Evolutionary conservation across 2,113 vertebrate genomes (phyloP).

Genomic region (Hepsetus odoe): DNA sequence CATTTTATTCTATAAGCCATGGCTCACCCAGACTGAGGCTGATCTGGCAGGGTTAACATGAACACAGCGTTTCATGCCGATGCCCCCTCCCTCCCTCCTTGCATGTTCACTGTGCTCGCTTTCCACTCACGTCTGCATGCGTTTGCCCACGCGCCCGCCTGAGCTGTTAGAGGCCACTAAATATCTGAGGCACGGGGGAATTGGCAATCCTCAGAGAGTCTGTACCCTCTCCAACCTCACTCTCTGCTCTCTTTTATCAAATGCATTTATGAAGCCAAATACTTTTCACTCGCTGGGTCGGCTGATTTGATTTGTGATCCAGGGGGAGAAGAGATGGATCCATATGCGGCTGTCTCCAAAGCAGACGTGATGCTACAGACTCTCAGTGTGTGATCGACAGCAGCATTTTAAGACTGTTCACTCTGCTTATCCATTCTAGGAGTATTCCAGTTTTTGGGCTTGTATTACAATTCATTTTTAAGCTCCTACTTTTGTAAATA

Average conservation of each 20-base stretch:
- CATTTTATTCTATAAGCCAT: constrained; percentile 36
- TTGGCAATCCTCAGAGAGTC: constrained; percentile 58
- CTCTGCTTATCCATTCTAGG: constrained; percentile 6
- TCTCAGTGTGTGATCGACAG: constrained; percentile 34
- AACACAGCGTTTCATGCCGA: constrained; percentile 34
- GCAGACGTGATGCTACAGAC: constrained; percentile 40
- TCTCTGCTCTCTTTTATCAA: constrained; percentile 53
- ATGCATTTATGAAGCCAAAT: constrained; percentile 55
- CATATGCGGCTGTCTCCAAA: constrained; percentile 36
- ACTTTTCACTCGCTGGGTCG: constrained; percentile 47
- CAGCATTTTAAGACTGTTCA: constrained; percentile 7
- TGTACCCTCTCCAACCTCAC: constrained; percentile 53
- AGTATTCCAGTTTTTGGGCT: no score
- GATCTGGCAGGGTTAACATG: constrained; percentile 46
- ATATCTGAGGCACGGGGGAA: constrained; percentile 53
- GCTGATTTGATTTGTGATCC: constrained; percentile 53
- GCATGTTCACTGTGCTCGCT: constrained; percentile 12
- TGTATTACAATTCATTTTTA: no score
- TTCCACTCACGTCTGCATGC: constrained; percentile 50
- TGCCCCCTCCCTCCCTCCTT: not conserved
- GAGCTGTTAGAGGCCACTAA: constrained; percentile 55
- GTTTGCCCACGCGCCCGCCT: constrained; percentile 44
- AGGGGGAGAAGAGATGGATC: constrained; percentile 31
- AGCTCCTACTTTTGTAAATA: no score
- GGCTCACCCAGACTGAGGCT: constrained; percentile 46